Base-by-base conservation (phyloP, 2,113 vertebrate species). In the Nesogale talazaci region DNA sequence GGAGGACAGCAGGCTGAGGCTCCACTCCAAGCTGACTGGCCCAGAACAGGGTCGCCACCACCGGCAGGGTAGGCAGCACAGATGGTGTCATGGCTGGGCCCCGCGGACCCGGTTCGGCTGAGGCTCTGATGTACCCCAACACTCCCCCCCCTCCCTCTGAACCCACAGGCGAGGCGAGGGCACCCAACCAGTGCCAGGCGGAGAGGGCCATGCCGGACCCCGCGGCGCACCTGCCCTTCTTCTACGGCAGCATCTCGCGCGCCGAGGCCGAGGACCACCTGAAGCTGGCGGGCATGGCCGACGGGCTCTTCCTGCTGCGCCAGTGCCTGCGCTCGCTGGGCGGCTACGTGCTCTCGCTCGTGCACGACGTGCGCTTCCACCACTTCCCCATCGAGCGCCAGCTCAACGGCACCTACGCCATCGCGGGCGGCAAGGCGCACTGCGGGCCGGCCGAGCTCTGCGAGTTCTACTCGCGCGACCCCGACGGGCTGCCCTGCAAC, bases 321-420 rank as follows among this genome's bases (percentile, higher is more conserved):
- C 99, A 99, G 95, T 99, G 99, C 94, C 98, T 99, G 86, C 99
- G 99, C 87, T 99, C 98, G 19, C 98, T 99, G 63, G 99, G 99
- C 0, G 99, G 99, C 20, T 99, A 99, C 0, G 99, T 99, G 76
- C 98, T 99, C 25, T 99, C 99, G 0, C 2, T 99, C 3, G 99
- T 99, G 83, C 98, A 96, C 97, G 97, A 98, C 91, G 96, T 99
- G 87, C 98, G 98, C 89, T 98, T 99, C 90, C 98, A 99, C 94
- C 99, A 99, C 94, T 99, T 99, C 84, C 23, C 99, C 86, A 96
- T 99, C 11, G 99, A 99, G 97, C 99, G 99, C 86, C 99, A 99
- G 97, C 96, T 99, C 31, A 99, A 99, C 0, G 99, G 99, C 34
- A 99, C 99, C 12, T 99, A 98, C 59, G 99, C 98, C 97, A 98